Evolutionary conservation across 2,113 vertebrate genomes (phyloP).

Genomic region (Albula goreensis): DNA sequence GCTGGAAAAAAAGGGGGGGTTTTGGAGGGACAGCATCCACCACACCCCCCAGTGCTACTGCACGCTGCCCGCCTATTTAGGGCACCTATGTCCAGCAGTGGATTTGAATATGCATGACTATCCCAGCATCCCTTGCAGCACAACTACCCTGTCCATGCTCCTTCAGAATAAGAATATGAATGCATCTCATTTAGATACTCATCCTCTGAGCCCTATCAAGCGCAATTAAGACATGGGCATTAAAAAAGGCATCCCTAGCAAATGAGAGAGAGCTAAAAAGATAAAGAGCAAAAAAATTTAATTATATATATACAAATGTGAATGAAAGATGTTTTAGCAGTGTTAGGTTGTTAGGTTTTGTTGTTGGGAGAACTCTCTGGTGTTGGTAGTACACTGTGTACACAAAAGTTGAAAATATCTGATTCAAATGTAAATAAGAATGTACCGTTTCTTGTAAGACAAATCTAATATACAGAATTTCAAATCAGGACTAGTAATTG

Average conservation of each 20-base stretch:
- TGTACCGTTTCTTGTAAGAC: background rate
- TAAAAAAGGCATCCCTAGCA: constrained; percentile 43
- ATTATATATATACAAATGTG: constrained; percentile 31
- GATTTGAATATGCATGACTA: constrained; percentile 78
- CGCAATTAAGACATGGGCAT: constrained; percentile 58
- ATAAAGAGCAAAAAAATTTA: background rate
- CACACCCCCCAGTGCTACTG: constrained; percentile 51
- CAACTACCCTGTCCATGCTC: constrained; percentile 43
- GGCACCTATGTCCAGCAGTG: constrained; percentile 73
- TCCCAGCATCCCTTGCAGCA: constrained; percentile 68
- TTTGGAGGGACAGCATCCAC: constrained; percentile 52
- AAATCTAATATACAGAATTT: constrained; percentile 3
- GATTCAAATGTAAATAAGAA: constrained; percentile 21
- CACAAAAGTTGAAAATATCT: constrained; percentile 23
- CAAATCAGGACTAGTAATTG: background rate
- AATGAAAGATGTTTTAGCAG: background rate
- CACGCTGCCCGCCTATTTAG: constrained; percentile 71
- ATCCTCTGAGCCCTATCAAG: constrained; percentile 59
- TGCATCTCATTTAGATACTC: constrained; percentile 74
- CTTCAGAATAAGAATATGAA: constrained; percentile 54
- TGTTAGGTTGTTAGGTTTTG: constrained; percentile 21
- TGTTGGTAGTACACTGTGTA: constrained; percentile 31
- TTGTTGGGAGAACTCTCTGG: constrained; percentile 32
- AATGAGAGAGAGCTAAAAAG: constrained; percentile 36
- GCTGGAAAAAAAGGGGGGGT: constrained; percentile 31